Conservation (phyloP, 2,888 invertebrate genomes). For the Melitaea athalia region DNA sequence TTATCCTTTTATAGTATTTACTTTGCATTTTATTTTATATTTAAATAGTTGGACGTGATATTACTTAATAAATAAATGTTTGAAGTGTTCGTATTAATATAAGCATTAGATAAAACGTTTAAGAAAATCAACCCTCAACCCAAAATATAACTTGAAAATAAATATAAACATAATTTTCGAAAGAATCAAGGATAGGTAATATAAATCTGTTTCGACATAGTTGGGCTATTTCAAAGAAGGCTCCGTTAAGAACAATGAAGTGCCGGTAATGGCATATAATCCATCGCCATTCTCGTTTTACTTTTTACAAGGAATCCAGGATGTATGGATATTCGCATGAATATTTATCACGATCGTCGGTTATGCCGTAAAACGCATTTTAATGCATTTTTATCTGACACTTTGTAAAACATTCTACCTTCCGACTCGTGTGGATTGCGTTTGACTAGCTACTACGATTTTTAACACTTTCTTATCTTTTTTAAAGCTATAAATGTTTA, state of each 20-base stretch:
- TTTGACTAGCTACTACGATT: slow-evolving; percentile 33
- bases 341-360: slow-evolving; percentile 75
- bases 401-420: slow-evolving; percentile 40
- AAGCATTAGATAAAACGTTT: background rate
- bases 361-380: slow-evolving; percentile 72
- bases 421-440: slow-evolving; percentile 33
- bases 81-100: background rate
- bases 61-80: too few relatives aligned
- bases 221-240: slow-evolving; percentile 5
- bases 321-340: slow-evolving; percentile 75
- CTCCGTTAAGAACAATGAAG: slow-evolving; percentile 35
- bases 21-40: too few relatives aligned
- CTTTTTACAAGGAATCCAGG: slow-evolving; percentile 79
- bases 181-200: background rate
- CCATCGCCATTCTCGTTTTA: slow-evolving; percentile 73
- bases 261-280: slow-evolving; percentile 48
- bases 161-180: background rate
- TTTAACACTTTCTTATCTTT: slow-evolving; percentile 17
- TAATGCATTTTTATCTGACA: slow-evolving; percentile 74
- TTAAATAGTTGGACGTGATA: too few relatives aligned
- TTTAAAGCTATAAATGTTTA: background rate
- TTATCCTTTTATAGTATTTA: too few relatives aligned
- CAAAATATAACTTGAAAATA: background rate
- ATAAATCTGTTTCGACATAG: slow-evolving; percentile 5
- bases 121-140: background rate